Base-by-base conservation (phyloP, 2,113 vertebrate genomes). In the Cardinalis cardinalis region DNA sequence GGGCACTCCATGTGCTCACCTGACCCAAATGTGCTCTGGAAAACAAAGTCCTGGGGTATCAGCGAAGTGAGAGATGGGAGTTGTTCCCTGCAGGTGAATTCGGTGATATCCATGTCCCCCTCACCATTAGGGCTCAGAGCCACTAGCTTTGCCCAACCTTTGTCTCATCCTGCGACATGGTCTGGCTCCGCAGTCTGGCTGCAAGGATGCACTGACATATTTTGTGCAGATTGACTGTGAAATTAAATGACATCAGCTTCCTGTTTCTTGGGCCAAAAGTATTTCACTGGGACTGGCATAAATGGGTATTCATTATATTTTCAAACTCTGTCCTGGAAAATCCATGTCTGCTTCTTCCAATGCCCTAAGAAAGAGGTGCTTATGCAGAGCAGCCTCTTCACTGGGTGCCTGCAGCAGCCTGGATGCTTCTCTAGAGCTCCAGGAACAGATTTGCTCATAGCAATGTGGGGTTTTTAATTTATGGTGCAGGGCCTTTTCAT, bases 171-270 rank as follows among this genome's bases (percentile, higher is more conserved):
- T 65, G 61, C 0, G 1, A n/a, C 56, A 20, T 17, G 14, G 28
- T 66, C 58, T 3, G 1, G 15, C 40, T 44, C 59, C 0, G 0
- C 44, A n/a, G 14, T 44, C 63, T 58, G 71, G 26, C 49, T 7
- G 7, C 29, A n/a, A n/a, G 46, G 59, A 49, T 63, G 40, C 1
- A 2, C 24, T 28, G 29, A 31, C 5, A 2, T 4, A 1, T 51
- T 55, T 2, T 1, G 43, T 58, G 60, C 34, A 32, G 61, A 52
- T n/a, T 5, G 5, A 19, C 46, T 53, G 6, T 3, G 4, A 79
- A 48, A 32, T 71, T 4, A 1, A 24, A 13, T 46, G n/a, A 59
- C 23, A 60, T 12, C 24, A 79, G n/a, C 41, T 31, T 59, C 40
- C 23, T 31, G 32, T 32, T 74, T 65, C 44, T 75, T 55, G 38